Base-by-base conservation (phyloP, 2,797 vertebrate genomes). In the Onychomys arenicola region DNA sequence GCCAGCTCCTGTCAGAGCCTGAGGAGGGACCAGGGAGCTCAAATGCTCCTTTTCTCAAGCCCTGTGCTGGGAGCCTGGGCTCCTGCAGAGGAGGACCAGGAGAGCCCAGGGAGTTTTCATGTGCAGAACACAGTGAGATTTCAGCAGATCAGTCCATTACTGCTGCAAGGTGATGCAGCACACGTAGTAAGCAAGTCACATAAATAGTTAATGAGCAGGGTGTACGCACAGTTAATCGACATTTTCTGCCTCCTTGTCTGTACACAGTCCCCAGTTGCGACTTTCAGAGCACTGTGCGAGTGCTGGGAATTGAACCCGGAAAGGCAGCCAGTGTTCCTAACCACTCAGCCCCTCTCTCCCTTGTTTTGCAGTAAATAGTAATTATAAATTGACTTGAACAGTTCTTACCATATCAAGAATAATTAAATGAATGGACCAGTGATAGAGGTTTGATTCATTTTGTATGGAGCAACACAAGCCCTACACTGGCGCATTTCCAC, bases 301-400 rank as follows among this genome's bases (percentile, higher is more conserved):
- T 49, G 40, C 40, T 65, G 19, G 82, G 40, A 46, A 49, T 34
- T 84, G 63, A 52, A 69, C 84, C 34, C 1, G 0, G 84, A 69
- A 52, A 86, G 61, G 84, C 46, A 69, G 63, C 84, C 46, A n/a
- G 10, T 43, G 19, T 69, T 86, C 46, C 84, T 69, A 69, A 86
- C 12, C 63, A 86, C 5, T 46, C 40, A n/a, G 23, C 63, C 63
- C 5, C 91, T 71, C 59, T 88, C 9, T 19, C 25, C 73, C 23
- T 82, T 93, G 69, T 94, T 89, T 96, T 88, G 95, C n/a, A 77
- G 84, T 88, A 86, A 94, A 80, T 92, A 78, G 73, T 93, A 83
- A 81, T 91, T 80, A 76, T 59, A 75, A 92, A 34, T 43, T 90
- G 75, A 80, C 19, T 23, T 82, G 61, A 86, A 87, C 19, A 81